A percentile compares a stretch with the other conserved stretches of the same genome.
Conservation (phyloP, 1,140 invertebrate genomes). For the Drosophila tsacasi region DNA sequence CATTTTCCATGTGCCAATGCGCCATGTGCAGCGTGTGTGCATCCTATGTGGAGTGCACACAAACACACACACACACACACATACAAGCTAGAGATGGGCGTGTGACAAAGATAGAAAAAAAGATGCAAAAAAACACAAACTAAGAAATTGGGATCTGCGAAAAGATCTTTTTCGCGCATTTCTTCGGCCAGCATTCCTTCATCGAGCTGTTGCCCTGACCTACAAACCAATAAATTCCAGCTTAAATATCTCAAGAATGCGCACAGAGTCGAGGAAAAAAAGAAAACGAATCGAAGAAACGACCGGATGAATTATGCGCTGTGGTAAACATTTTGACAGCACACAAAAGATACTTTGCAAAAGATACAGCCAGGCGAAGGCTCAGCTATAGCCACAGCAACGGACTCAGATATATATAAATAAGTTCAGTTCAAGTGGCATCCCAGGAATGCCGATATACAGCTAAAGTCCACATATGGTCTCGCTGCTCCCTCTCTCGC, state of each 20-base stretch:
- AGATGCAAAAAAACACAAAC: background rate
- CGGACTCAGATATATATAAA: slow-evolving; percentile 28
- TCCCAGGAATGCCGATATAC: slow-evolving; percentile 69
- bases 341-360: slow-evolving; percentile 47
- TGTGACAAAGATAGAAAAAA: slow-evolving; percentile 30
- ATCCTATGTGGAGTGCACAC: slow-evolving; percentile 32
- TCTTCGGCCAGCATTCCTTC: slow-evolving; percentile 36
- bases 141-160: slow-evolving; percentile 7
- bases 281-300: slow-evolving; percentile 31
- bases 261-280: slow-evolving; percentile 22
- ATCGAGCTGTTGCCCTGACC: slow-evolving; percentile 60
- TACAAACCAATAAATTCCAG: slow-evolving; percentile 78
- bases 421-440: slow-evolving; percentile 60
- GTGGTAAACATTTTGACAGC: slow-evolving; percentile 81
- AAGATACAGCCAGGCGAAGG: slow-evolving; percentile 52
- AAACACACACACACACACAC: background rate
- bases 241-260: slow-evolving; percentile 74
- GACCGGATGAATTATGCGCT: slow-evolving; percentile 74
- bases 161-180: slow-evolving; percentile 32
- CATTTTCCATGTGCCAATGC: slow-evolving; percentile 28
- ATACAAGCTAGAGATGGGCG: slow-evolving; percentile 28
- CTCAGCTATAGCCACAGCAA: slow-evolving; percentile 21
- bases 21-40: slow-evolving; percentile 42
- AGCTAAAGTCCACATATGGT: slow-evolving; percentile 59
- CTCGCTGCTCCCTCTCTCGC: slow-evolving; percentile 23